Conservation (phyloP, 2,888 invertebrate genomes). For the Caprella mutica region DNA sequence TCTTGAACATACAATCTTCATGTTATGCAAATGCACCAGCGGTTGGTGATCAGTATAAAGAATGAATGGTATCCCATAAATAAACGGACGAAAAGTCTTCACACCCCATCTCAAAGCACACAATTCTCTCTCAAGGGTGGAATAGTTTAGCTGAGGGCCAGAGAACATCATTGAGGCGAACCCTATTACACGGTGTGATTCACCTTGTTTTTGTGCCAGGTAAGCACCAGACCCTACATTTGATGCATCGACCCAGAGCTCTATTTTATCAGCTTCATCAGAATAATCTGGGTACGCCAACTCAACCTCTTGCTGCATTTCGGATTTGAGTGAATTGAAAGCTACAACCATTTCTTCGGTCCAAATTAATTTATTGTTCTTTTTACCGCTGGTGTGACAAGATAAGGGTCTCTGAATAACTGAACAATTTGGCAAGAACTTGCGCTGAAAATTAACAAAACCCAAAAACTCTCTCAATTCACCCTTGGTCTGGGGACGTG, state of each 20-base stretch:
- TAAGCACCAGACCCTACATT: not conserved
- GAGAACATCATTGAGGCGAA: not conserved
- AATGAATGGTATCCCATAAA: not conserved
- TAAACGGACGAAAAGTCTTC: not conserved
- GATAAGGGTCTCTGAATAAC: not conserved
- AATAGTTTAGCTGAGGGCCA: not conserved
- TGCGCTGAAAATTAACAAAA: not conserved
- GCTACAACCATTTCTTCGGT: not conserved
- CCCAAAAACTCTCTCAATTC: not conserved
- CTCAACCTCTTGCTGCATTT: not conserved
- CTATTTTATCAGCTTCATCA: not conserved
- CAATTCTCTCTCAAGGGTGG: not conserved
- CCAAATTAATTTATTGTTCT: not conserved
- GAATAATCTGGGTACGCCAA: not conserved
- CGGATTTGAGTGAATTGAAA: not conserved
- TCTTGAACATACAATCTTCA: not conserved
- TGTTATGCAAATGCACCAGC: not conserved
- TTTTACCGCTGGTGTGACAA: not conserved
- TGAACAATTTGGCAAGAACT: not conserved
- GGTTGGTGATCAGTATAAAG: not conserved
- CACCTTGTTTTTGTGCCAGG: not conserved
- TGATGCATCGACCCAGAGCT: slow-evolving; percentile 5
- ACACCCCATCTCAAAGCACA: not conserved
- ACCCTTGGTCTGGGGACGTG: not conserved
- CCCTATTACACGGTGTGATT: not conserved